phyloP scores from a whole-genome alignment of 2,888 invertebrate species.

The Hypsopygia costalis region DNA sequence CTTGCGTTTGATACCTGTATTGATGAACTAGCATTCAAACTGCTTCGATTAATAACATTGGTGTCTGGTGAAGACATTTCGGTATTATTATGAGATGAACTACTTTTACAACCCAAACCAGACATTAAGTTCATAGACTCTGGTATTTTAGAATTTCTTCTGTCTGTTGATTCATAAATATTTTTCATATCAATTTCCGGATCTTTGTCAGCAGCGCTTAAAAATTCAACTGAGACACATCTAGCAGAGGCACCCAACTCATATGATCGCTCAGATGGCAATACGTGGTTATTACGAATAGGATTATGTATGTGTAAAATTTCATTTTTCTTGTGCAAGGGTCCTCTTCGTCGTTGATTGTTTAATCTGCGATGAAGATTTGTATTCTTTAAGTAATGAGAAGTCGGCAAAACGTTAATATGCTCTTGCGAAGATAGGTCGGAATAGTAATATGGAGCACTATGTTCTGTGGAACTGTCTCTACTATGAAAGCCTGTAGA shows the following conservation, averaged over 20 bases:
- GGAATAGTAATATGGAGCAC: constrained; percentile 93
- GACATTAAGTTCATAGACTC: constrained; percentile 74
- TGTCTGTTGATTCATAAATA: constrained; percentile 85
- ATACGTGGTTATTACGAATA: constrained; percentile 71
- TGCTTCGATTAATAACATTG: constrained; percentile 28
- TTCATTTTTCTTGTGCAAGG: constrained; percentile 82
- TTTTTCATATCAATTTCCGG: constrained; percentile 85
- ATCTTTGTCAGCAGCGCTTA: constrained; percentile 84
- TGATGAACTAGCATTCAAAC: constrained; percentile 39
- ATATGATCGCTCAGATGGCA: constrained; percentile 56
- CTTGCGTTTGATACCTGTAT: constrained; percentile 64
- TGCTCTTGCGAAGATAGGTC: constrained; percentile 83
- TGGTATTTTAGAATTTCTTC: constrained; percentile 79
- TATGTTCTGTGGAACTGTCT: constrained; percentile 83
- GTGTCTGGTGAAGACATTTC: constrained; percentile 47
- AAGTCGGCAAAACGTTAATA: constrained; percentile 64
- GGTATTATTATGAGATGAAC: constrained; percentile 38
- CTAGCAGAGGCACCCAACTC: constrained; percentile 80
- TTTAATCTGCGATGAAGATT: constrained; percentile 82
- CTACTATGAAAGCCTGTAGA: constrained; percentile 80
- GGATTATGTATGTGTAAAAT: constrained; percentile 88
- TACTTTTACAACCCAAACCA: constrained; percentile 72
- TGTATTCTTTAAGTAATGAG: constrained; percentile 72
- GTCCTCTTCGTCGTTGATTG: constrained; percentile 85
- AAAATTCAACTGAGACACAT: constrained; percentile 84